These are phyloP conservation scores for Drosophila subsilvestris DNA, from an alignment of 2,888 invertebrate species.

Conservation along the genomic window DNA sequence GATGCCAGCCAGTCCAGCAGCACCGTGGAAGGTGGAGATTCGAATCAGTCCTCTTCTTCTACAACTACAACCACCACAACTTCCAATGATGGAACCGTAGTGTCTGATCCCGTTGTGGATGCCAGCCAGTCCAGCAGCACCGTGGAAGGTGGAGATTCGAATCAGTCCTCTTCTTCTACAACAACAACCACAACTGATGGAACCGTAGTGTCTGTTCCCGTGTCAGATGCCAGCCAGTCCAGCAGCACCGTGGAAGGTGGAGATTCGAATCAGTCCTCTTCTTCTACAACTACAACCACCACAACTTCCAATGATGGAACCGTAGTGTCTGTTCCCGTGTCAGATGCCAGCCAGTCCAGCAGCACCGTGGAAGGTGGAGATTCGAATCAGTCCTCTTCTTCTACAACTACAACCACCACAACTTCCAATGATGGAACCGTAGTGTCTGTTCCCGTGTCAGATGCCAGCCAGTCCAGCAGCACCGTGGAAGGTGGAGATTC, in stretches of 20 bases:
- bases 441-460: neutral
- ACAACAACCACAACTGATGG: neutral
- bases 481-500: slow-evolving; percentile 6
- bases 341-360: neutral
- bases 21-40: neutral
- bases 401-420: slow-evolving; percentile 15
- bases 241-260: neutral
- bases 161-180: slow-evolving; percentile 1
- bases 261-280: neutral
- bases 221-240: neutral
- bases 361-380: slow-evolving; percentile 9
- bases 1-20: neutral
- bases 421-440: neutral
- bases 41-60: neutral
- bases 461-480: neutral
- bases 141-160: neutral
- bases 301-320: neutral
- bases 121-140: neutral
- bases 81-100: neutral
- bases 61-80: slow-evolving; percentile 2
- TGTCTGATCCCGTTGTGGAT: neutral
- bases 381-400: slow-evolving; percentile 16
- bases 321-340: neutral
- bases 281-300: neutral
- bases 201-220: neutral